Base-by-base conservation (phyloP, 2,888 invertebrate genomes). In the Agonopterix subpropinquella region DNA sequence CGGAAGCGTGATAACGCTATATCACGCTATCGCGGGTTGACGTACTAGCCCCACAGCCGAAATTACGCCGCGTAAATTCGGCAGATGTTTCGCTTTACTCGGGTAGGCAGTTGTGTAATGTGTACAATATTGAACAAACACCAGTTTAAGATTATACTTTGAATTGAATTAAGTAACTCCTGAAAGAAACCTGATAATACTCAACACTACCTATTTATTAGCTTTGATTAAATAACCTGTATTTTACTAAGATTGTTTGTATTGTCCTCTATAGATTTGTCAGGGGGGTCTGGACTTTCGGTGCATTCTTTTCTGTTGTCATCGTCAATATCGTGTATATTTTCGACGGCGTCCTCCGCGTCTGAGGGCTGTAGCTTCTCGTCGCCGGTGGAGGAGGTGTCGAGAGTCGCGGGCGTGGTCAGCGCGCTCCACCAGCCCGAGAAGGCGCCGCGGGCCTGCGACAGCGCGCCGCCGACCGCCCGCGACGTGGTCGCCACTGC, bases 361-460 rank as follows among this genome's bases (percentile, higher is more conserved):
- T 73, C 72, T 0, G 68, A 64, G 8, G 61, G 53, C 37, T n/a
- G 42, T 8, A 37, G 37, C 8, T 28, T 18, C 4, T 52, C 56
- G 36, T 47, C 53, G 43, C 44, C 47, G 1, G 55, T 53, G 51
- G 56, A 41, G 36, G 59, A 51, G 11, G 56, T 48, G 43, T 50
- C 54, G 43, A 59, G 46, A 41, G 58, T 46, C 10, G 72, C 54
- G 43, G 80, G 72, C n/a, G 78, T 58, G 36, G 80, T 83, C 62
- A 87, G 80, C 4, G 85, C 73, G 64, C 92, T 94, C 95, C 95
- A 96, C 96, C 96, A 96, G 68, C 92, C 95, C 0, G 95, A 92
- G 47, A 96, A 92, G 0, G 95, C 96, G 11, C 96, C 96, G 71
- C 93, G 94, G 44, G 96, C 96, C 79, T 95, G 95, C n/a, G 95